A percentile compares a stretch with the other conserved stretches of the same genome.
These are phyloP conservation scores for pig (Sus scrofa) DNA, from an alignment of 2,113 vertebrate genomes.

Conservation along the genomic window T2T-Sscrofa CM000814.6:128299501-128300000, in stretches of 20 bases:
- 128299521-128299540: background rate
- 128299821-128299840: background rate
- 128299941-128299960: background rate
- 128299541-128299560: rapidly evolving
- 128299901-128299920: background rate
- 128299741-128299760: rapidly evolving
- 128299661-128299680: background rate
- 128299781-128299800: background rate
- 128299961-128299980: background rate
- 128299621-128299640: background rate
- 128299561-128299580: background rate
- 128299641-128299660: background rate
- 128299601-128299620: background rate
- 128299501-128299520: background rate
- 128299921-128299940: conserved; percentile 4
- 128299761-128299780: rapidly evolving
- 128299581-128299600: background rate
- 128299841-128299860: background rate
- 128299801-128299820: background rate
- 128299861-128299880: background rate
- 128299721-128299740: background rate
- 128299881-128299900: conserved; percentile 19
- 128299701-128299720: background rate
- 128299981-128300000: background rate
- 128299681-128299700: background rate